Base-by-base conservation (phyloP, 2,888 invertebrate species). In the Podotricha telesiphe region DNA sequence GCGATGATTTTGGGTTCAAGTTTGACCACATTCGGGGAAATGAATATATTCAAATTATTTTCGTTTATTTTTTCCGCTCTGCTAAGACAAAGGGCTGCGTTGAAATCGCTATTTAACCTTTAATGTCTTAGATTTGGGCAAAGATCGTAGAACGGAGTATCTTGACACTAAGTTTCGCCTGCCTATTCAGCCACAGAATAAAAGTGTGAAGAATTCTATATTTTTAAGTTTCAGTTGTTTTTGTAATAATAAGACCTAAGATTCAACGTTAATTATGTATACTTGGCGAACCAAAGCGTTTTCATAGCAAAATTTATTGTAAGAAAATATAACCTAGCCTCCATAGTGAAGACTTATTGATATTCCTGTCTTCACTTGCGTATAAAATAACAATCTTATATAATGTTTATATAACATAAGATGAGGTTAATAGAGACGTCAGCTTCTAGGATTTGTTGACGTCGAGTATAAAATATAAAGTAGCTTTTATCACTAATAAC, bases 301-400 rank as follows among this genome's bases (percentile, higher is more conserved):
- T 58, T 42, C 20, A 20, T 22, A 40, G 1, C 22, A 42, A 20
- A 58, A 42, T 58, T 42, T 58, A 58, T 58, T 20, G 15, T 20
- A 58, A 58, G 58, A 58, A 58, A 58, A 58, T 58, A 42, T 58
- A 13, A 42, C 42, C 20, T 17, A 15, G 42, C 42, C 42, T 37
- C 48, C 42, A 58, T n/a, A 11, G 40, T 42, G 13, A 13, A 40
- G 2, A 42, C 58, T 58, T 58, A 58, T 58, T 58, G 17, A 17
- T 58, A 42, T 40, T 58, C 22, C 10, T 42, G 37, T 58, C 15
- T 42, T 40, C 37, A 48, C 8, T 42, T 20, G 20, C 19, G 11
- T 15, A 37, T 55, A 17, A 17, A 55, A 55, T 37, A 17, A 17
- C 34, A 55, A 55, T 37, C 34, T 55, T 34, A 55, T 28, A 48